Base-by-base conservation (phyloP, 2,888 invertebrate genomes). In the Nemapogon koenigi region DNA sequence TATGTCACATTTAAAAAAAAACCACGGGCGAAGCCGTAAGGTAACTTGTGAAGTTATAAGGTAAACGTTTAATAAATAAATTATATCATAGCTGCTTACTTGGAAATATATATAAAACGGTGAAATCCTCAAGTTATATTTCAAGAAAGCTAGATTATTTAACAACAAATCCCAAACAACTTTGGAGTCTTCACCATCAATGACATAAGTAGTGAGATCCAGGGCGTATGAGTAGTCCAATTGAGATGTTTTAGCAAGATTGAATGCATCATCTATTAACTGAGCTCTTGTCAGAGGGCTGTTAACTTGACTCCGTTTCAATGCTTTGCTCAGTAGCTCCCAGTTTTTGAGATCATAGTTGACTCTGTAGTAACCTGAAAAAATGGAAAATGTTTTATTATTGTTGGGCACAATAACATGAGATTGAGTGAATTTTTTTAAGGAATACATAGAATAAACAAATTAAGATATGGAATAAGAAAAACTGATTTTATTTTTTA, bases 181-280 rank as follows among this genome's bases (percentile, higher is more conserved):
- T 49, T 83, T 86, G 11, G 87, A 84, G 4, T 71, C 70, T 49
- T 86, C 86, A 0, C 83, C 81, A 1, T 66, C 57, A 1, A 63
- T 65, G 38, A 89, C 76, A 51, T 87, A 88, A 8, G 81, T 78
- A 4, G 86, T 82, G 15, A 90, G 52, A 2, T 83, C 81, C 11
- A 90, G 70, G 0, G 88, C 84, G 3, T 82, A 65, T 31, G 68
- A 70, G 55, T 88, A 87, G 49, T 83, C 62, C 0, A 87, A 57
- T 27, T 72, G 62, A 0, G 81, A 81, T 0, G 79, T 72, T 50
- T 85, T 80, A 10, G 87, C 87, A 6, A 86, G 56, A 53, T 85
- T 84, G 56, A 86, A 83, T 1, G 87, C 83, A 52, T 91, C 91
- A 52, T 90, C 88, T 6, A 91, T 78, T 0, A 91, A 65, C 53